phyloP scores from a whole-genome alignment of 1,140 invertebrate species.

The Leptinotarsa defecta region DNA sequence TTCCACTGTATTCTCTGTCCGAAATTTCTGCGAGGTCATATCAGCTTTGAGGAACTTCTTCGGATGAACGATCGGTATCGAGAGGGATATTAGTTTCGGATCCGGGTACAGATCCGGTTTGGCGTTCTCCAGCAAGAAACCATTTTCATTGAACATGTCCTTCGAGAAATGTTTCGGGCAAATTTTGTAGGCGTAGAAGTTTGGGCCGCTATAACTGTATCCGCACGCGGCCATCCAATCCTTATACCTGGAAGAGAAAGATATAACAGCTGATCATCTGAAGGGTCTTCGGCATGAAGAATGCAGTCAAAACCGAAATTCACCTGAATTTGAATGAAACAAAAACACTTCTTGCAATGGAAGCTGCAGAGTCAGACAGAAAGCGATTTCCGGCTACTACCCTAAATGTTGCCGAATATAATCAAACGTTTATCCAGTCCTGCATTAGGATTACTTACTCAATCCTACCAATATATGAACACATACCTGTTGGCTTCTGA shows the following conservation, averaged over 20 bases:
- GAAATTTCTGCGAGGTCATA: not conserved
- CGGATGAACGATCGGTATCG: not conserved
- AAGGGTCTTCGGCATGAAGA: too few species aligned
- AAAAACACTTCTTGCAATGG: too few species aligned
- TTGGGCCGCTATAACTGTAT: not conserved
- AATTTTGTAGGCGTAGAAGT: not conserved
- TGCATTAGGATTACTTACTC: too few species aligned
- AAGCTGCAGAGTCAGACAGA: too few species aligned
- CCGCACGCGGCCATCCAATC: slow-evolving; percentile 9
- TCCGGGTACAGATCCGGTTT: not conserved
- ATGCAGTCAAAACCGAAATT: too few species aligned
- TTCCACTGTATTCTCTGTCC: not conserved
- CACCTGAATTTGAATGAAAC: too few species aligned
- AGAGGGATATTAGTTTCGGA: not conserved
- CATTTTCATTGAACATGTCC: not conserved
- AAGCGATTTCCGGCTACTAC: too few species aligned
- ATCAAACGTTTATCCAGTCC: too few species aligned
- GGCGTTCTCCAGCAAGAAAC: not conserved
- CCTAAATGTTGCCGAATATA: too few species aligned
- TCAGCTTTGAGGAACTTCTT: not conserved
- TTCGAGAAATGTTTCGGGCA: not conserved
- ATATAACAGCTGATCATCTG: too few species aligned
- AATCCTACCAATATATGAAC: too few species aligned
- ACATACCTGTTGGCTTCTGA: not conserved
- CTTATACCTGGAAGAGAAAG: not conserved